Conservation (phyloP, 2,797 vertebrate species). For the Fratercula arctica region DNA sequence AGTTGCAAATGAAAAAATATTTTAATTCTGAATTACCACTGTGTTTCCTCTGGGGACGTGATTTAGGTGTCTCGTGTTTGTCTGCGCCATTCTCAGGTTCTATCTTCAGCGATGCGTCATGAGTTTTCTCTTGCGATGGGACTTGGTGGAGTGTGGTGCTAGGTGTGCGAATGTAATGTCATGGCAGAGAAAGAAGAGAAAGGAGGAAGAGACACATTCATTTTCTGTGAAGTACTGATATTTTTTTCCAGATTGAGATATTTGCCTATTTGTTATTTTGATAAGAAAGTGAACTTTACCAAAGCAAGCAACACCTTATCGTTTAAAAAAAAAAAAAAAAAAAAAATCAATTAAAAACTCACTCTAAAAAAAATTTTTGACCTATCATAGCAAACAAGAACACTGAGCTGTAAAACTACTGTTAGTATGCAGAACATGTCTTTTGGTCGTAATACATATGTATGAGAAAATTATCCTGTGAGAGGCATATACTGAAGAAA, state of each 20-base stretch:
- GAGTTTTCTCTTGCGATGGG: not conserved
- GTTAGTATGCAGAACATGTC: not conserved
- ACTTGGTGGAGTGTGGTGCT: not conserved
- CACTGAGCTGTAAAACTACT: not conserved
- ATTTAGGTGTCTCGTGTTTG: not conserved
- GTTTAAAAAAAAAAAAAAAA: not conserved
- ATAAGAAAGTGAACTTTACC: not conserved
- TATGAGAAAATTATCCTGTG: slow-evolving; percentile 24
- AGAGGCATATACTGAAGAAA: slow-evolving; percentile 7
- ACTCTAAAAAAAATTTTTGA: not conserved
- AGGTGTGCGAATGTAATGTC: slow-evolving; percentile 13
- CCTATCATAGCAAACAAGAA: not conserved
- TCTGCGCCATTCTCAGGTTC: not conserved
- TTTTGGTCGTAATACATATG: slow-evolving; percentile 18
- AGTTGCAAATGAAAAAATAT: not conserved
- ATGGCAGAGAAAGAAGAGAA: slow-evolving; percentile 12
- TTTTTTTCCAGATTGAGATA: not conserved
- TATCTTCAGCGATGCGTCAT: not conserved
- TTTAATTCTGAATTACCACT: not conserved
- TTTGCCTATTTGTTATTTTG: not conserved
- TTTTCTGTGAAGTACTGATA: not conserved
- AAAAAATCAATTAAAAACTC: not conserved
- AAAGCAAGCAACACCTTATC: not conserved
- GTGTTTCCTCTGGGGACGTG: not conserved
- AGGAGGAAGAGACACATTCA: not conserved